Evolutionary conservation across 37 sponge, comb jelly and placozoan genomes (phyloP), one percentile per base, ranked within the genome.

Genomic region (Ianthella basta): DNA sequence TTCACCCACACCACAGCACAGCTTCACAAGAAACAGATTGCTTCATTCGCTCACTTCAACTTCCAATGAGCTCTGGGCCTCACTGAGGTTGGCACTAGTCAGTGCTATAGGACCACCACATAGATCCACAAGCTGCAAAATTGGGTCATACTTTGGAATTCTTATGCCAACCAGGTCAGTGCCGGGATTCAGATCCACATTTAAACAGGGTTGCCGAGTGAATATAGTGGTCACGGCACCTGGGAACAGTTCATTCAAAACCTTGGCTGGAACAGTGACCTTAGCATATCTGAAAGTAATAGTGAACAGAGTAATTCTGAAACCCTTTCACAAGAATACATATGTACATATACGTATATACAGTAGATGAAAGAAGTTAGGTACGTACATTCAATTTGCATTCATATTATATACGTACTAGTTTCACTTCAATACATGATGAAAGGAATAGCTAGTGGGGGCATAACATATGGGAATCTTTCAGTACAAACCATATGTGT

Each of bases 51-150:
- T 63, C 53, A 92, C 92, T 79, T 94, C 88, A 0, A 89, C 68
- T 40, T 70, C 30, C 24, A 92, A 37, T 39, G 87, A 86, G 85
- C 95, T 97, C 34, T 69, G 34, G 30, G 68, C 32, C 39, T 85
- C 61, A 65, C 92, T 97, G 87, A 86, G 68, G 83, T 96, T 98
- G 54, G 99, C 99, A 73, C 97, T 96, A 36, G 99, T 98, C n/a
- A 98, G 91, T 35, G 99, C 99, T 18, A 98, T 72, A 1, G 99
- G 97, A 33, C 60, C 54, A 3, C 88, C 88, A 79, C 84, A 90
- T 10, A 56, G 20, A 37, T 37, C 54, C n/a, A 87, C 91, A 72
- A 98, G 86, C n/a, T 89, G n/a, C 33, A 86, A 50, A 15, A 90
- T 79, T 54, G 94, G 86, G 25, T 66, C 55, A 83, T 87, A 59